Evolutionary conservation across 2,888 invertebrate genomes (phyloP), one percentile per base, ranked within the genome.

Genomic region (Harpagoxenus sublaevis): DNA sequence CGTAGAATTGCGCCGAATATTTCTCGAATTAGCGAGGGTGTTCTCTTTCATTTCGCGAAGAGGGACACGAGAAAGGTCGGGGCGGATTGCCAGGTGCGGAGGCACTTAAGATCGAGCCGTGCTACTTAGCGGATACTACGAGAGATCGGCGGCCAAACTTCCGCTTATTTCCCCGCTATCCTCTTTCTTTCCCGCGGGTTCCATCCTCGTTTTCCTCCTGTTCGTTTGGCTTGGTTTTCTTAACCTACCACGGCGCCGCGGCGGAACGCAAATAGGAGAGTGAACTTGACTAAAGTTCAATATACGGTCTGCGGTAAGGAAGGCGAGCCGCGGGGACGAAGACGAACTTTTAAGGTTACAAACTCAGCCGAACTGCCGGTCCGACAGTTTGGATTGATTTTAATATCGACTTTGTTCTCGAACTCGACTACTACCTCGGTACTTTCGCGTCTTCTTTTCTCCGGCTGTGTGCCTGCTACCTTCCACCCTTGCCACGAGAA

Each of bases 331-430:
- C 70, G 55, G 48, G 62, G 68, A 71, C 51, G 84, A 66, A 66
- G 74, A 53, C 79, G 84, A 90, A 91, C 89, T 92, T 89, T 93
- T 91, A 92, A 93, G 92, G 92, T 92, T 92, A 92, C 92, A 93
- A 94, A 94, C 93, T 94, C 92, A 88, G 90, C 89, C 87, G 88
- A 93, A 93, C 92, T 93, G 91, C 88, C 89, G 87, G 89, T 86
- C 89, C 91, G 93, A 92, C 94, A 93, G 93, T 93, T 68, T 92
- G 93, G 92, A 94, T 94, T 94, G 94, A 94, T 94, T 94, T 94
- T 94, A 94, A 94, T 94, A 94, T 94, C 94, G 94, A 94, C 94
- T 94, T 93, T 94, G 91, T 92, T 94, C 92, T 89, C 88, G 74
- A 91, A 89, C 92, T 92, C 85, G 74, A 71, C 86, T 63, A 85